Conservation (phyloP, 2,888 invertebrate genomes). For the Eledona agricola region DNA sequence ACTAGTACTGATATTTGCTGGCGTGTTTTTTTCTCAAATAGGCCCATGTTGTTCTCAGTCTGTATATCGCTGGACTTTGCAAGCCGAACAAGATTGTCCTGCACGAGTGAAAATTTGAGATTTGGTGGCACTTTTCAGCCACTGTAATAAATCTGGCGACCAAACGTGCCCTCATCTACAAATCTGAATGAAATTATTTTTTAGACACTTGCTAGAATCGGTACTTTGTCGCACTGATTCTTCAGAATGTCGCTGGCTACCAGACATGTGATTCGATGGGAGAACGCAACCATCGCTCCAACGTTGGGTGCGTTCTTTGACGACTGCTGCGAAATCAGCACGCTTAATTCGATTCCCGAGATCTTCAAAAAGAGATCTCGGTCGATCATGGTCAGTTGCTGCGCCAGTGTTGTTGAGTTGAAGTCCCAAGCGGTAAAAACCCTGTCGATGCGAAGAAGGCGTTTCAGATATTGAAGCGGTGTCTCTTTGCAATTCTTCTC, state of each 20-base stretch:
- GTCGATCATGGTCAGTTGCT: constrained; percentile 66
- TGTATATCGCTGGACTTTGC: constrained; percentile 65
- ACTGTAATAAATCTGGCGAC: constrained; percentile 66
- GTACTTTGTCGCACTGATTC: constrained; percentile 59
- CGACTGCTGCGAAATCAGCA: constrained; percentile 61
- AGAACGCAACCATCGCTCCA: constrained; percentile 65
- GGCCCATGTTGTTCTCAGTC: constrained; percentile 64
- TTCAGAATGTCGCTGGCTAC: constrained; percentile 64
- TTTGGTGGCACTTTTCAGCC: constrained; percentile 64
- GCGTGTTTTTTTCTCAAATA: constrained; percentile 64
- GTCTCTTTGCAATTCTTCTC: constrained; percentile 45
- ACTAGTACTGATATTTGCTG: constrained; percentile 63
- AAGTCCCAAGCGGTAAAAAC: constrained; percentile 65
- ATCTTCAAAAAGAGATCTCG: constrained; percentile 65
- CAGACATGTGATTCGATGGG: constrained; percentile 65
- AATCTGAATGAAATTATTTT: constrained; percentile 17
- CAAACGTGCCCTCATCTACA: constrained; percentile 63
- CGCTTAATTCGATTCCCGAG: constrained; percentile 60
- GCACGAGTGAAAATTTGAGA: constrained; percentile 67
- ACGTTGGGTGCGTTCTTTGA: constrained; percentile 65
- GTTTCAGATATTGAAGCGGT: constrained; percentile 57
- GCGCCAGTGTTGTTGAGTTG: constrained; percentile 64
- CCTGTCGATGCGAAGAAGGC: constrained; percentile 59
- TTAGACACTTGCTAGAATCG: too few species aligned
- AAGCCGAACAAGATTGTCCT: constrained; percentile 64